A percentile compares a stretch with the other conserved stretches of the same genome.
Conservation (phyloP, 2,797 vertebrate genomes). For the Buphagus erythrorhynchus region DNA sequence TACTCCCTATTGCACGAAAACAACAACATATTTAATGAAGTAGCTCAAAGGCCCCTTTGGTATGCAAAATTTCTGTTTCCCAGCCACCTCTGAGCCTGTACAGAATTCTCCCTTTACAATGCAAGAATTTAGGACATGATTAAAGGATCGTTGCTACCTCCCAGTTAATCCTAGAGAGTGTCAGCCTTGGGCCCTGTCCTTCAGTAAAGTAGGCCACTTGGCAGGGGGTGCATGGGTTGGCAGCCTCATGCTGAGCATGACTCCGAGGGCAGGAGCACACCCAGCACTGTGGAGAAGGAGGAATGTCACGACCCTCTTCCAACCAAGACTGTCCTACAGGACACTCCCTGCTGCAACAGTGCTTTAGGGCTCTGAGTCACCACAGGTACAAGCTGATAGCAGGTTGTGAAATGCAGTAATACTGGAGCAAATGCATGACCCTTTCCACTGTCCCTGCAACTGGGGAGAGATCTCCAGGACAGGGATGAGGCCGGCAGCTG, state of each 20-base stretch:
- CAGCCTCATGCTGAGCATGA: neutral
- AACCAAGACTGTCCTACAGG: neutral
- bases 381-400: neutral
- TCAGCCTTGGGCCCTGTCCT: neutral
- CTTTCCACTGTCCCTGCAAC: neutral
- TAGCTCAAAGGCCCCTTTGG: neutral
- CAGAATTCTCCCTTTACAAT: neutral
- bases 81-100: neutral
- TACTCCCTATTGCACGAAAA: neutral
- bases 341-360: neutral
- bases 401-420: constrained; percentile 8
- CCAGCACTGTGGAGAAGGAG: neutral
- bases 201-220: neutral
- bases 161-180: neutral
- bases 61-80: neutral
- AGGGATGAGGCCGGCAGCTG: neutral
- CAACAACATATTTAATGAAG: neutral
- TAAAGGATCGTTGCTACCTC: neutral
- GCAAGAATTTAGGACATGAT: constrained; percentile 9
- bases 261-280: neutral
- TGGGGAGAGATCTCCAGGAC: neutral
- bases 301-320: neutral
- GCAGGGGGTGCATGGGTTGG: neutral
- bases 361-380: constrained; percentile 27
- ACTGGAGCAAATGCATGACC: neutral